Percentiles rank a stretch among this genome's conserved stretches.
Conservation (phyloP, 2,888 invertebrate species). For the Tridacna crocea region DNA sequence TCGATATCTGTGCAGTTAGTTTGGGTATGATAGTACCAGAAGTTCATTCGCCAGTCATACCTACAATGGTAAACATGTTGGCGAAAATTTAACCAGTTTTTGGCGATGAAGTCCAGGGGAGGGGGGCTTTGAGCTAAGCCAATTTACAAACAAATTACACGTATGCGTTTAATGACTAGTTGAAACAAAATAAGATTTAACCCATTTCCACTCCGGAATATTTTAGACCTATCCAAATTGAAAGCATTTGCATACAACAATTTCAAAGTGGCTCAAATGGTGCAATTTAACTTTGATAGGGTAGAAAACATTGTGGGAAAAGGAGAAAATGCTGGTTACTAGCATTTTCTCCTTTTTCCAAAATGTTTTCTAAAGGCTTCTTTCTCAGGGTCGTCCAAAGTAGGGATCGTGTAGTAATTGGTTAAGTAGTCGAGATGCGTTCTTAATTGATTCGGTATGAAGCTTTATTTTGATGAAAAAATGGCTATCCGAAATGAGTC, state of each 20-base stretch:
- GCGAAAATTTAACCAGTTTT: not conserved
- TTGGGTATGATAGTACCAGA: slow-evolving; percentile 34
- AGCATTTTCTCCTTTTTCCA: too few relatives aligned
- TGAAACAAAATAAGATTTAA: not conserved
- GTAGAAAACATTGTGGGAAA: too few relatives aligned
- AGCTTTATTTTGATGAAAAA: too few relatives aligned
- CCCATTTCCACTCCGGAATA: too few relatives aligned
- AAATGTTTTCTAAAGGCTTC: too few relatives aligned
- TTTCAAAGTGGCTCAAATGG: too few relatives aligned
- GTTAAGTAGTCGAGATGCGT: not conserved
- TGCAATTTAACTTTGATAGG: too few relatives aligned
- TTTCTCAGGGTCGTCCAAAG: too few relatives aligned
- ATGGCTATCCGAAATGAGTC: not conserved
- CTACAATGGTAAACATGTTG: slow-evolving; percentile 33
- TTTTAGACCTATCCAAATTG: too few relatives aligned
- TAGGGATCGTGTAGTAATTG: not conserved
- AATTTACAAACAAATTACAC: not conserved
- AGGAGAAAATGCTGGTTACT: too few relatives aligned
- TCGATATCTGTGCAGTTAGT: slow-evolving; percentile 42
- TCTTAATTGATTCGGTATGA: too few relatives aligned
- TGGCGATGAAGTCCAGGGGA: not conserved
- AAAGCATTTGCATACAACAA: too few relatives aligned
- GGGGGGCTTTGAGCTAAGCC: not conserved
- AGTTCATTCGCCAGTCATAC: slow-evolving; percentile 58
- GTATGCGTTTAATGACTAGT: not conserved